phyloP scores from a whole-genome alignment of 2,113 vertebrate genomes.

The Nymphicus hollandicus region DNA sequence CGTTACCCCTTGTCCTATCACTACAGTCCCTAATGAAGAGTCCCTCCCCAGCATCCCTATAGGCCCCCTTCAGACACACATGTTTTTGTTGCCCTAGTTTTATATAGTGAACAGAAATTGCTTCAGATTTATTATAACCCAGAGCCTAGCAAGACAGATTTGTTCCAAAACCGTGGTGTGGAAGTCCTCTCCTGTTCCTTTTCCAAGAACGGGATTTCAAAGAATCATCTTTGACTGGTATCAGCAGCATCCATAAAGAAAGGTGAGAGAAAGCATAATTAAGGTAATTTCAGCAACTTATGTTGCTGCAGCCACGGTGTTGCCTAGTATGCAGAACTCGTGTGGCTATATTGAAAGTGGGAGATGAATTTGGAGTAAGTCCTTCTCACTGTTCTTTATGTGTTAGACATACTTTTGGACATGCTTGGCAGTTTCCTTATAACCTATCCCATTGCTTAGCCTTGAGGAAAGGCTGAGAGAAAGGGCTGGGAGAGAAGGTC shows the following conservation, averaged over 20 bases:
- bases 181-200: neutral
- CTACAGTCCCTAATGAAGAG: no score
- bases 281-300: neutral
- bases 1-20: no score
- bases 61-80: no score
- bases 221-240: neutral
- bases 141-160: neutral
- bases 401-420: neutral
- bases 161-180: neutral
- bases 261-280: neutral
- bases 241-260: neutral
- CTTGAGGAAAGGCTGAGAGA: neutral
- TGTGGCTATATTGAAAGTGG: neutral
- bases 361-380: neutral
- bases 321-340: neutral
- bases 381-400: neutral
- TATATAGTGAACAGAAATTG: neutral
- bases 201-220: neutral
- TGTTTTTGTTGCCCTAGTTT: neutral
- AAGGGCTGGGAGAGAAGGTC: neutral
- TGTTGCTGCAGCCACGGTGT: neutral
- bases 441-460: fast-evolving
- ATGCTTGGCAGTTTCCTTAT: neutral
- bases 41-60: no score
- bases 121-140: neutral